A percentile compares a stretch with the other conserved stretches of the same genome.
Conservation (phyloP, 2,113 vertebrate species). For the Colius striatus region DNA sequence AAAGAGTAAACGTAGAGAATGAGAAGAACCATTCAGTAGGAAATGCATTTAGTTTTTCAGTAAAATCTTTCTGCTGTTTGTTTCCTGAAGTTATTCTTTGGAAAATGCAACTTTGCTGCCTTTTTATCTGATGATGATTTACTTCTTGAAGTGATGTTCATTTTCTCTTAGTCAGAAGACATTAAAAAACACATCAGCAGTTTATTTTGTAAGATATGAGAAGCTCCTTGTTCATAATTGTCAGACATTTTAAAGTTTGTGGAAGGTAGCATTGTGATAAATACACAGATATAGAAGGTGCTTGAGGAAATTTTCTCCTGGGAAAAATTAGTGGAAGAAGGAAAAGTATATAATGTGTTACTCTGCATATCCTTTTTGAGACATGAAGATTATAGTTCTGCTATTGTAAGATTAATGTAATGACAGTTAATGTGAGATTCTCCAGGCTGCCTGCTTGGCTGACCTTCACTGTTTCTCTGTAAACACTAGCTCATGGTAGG, state of each 20-base stretch:
- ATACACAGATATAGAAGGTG: background rate
- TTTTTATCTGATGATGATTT: background rate
- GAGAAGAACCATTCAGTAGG: background rate
- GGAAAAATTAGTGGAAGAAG: background rate
- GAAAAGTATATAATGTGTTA: background rate
- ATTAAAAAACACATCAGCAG: background rate
- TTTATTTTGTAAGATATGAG: background rate
- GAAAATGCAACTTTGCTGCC: background rate
- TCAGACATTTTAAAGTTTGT: background rate
- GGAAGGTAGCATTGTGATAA: background rate
- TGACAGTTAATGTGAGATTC: background rate
- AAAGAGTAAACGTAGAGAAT: background rate
- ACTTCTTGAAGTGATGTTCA: background rate
- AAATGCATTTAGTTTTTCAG: background rate
- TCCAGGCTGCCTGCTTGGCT: background rate
- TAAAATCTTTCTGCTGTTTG: background rate
- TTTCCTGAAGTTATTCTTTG: background rate
- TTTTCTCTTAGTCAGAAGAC: background rate
- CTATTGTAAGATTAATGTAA: background rate
- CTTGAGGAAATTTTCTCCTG: background rate
- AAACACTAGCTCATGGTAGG: background rate
- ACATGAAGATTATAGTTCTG: background rate
- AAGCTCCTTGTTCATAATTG: background rate
- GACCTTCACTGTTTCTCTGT: background rate
- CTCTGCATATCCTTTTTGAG: background rate